Conservation (phyloP, 2,797 vertebrate species). For the Peromyscus melanophrys region DNA sequence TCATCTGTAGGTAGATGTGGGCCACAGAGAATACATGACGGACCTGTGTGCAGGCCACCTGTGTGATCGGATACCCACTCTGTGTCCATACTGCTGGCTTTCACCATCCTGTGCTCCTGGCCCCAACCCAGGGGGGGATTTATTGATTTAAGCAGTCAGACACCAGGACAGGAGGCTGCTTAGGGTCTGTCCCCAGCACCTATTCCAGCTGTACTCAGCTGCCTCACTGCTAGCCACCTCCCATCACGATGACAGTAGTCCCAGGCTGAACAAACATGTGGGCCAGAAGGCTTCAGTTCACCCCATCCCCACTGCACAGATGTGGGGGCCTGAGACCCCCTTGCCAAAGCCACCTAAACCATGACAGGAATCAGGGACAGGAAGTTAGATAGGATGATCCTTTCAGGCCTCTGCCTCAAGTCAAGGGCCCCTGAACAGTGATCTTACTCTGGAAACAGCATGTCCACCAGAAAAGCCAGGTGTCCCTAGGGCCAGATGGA, state of each 20-base stretch:
- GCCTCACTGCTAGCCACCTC: neutral
- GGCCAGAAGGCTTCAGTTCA: neutral
- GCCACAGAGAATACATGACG: neutral
- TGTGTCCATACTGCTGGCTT: neutral
- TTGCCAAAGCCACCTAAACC: neutral
- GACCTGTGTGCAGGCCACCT: neutral
- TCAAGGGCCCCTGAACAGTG: neutral
- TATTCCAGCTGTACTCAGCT: too few relatives aligned
- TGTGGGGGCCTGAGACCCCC: neutral
- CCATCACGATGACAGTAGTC: neutral
- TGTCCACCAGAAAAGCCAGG: neutral
- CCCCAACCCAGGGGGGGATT: rapidly evolving
- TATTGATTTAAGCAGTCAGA: neutral
- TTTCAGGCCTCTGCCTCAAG: neutral
- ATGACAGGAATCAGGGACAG: neutral
- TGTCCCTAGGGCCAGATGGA: neutral
- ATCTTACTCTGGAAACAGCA: neutral
- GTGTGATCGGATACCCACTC: neutral
- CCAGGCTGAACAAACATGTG: neutral
- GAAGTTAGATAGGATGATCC: neutral
- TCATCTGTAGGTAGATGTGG: neutral
- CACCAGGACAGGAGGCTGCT: neutral
- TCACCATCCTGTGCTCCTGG: neutral
- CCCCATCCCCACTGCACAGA: neutral
- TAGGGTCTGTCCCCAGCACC: neutral